Base-by-base conservation (phyloP, 2,888 invertebrate species). In the Galerucella pusilla region DNA sequence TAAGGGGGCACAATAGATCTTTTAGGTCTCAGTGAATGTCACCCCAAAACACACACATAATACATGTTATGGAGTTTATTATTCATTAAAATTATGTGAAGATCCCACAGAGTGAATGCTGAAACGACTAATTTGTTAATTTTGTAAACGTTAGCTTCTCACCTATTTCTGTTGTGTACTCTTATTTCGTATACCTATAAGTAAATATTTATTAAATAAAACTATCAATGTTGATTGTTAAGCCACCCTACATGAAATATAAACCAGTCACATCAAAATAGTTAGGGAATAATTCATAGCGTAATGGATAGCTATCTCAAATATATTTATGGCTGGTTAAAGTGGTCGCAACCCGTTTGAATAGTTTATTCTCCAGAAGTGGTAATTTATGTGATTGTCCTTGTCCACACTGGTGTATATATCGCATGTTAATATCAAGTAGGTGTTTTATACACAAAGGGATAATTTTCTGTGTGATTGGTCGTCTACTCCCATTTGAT, bases 351-450 rank as follows among this genome's bases (percentile, higher is more conserved):
- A 80, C 81, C 81, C 82, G 79, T 80, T 82, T 66, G 80, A 81
- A 83, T 84, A 85, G 85, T 86, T 86, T 85, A 85, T 83, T 81
- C 83, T 82, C 80, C 80, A 80, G 82, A 84, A 83, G 83, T 83
- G 81, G 85, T 85, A 86, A 85, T 86, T 85, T 85, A 85, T 85
- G 82, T 84, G 84, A 85, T 85, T 85, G 85, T 84, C 84, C 84
- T 84, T 84, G 85, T 85, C 85, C 84, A 82, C 85, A 85, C 85
- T 85, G 28, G 65, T 20, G 20, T 65, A 65, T 77, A 78, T 84
- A 85, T 85, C 83, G 84, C 85, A 82, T 84, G 84, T 85, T 85
- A 83, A 83, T 83, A 84, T 84, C 83, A 76, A 76, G 80, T 79
- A 77, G 74, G 77, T 79, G 72, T 70, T 52, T 64, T 70, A 64